phyloP scores from a whole-genome alignment of 2,888 invertebrate species.

The Meteorus colon region DNA sequence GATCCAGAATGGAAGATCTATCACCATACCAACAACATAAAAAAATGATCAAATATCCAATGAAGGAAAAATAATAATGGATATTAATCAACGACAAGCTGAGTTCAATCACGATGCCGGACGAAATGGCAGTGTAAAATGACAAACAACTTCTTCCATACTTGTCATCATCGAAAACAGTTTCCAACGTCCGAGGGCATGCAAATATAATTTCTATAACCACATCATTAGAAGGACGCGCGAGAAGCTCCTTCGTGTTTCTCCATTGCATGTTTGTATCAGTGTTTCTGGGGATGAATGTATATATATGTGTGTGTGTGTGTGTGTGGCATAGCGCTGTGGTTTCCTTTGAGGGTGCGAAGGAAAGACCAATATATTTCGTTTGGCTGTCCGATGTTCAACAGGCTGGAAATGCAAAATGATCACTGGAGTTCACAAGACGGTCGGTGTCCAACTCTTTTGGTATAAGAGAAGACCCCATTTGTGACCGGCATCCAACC shows the following conservation, averaged over 20 bases:
- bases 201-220: conserved; percentile 51
- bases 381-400: conserved; percentile 58
- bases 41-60: background rate
- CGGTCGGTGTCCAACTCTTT: conserved; percentile 23
- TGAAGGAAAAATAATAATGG: background rate
- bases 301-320: conserved; percentile 26
- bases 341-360: conserved; percentile 69
- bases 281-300: background rate
- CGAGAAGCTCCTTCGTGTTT: conserved; percentile 47
- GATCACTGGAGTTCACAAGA: conserved; percentile 51
- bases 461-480: conserved; percentile 10
- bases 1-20: background rate
- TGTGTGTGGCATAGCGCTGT: conserved; percentile 50
- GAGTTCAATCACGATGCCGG: background rate
- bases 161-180: background rate
- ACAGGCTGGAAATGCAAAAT: conserved; percentile 68
- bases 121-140: background rate
- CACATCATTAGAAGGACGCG: conserved; percentile 70
- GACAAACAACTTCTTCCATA: background rate
- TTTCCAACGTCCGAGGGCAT: background rate
- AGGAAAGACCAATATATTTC: conserved; percentile 42
- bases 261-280: background rate
- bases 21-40: background rate
- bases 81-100: background rate
- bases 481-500: background rate